Evolutionary conservation across 2,888 invertebrate species (phyloP), one percentile per base, ranked within the genome.

Genomic region (Leucoptera coffeella): DNA sequence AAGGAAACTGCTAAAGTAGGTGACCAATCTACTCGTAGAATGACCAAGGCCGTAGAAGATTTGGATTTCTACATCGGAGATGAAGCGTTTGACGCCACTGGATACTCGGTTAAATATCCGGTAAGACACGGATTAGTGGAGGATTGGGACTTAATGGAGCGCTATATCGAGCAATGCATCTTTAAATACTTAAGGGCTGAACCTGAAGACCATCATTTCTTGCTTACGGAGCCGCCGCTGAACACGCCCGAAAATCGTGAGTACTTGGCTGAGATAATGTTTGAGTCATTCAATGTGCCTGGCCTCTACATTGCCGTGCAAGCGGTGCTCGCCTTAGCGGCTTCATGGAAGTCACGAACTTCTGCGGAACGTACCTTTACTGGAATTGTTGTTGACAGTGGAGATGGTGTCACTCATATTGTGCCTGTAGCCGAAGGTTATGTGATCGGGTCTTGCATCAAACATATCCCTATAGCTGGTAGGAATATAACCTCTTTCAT

Each of bases 381-480:
- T 12, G 99, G 99, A 32, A 90, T 94, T 44, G 99, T 99, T 26
- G 90, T 99, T 28, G 99, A 99, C 58, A 96, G 96, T 56, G 99
- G 99, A 13, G 99, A 99, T 69, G 99, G 99, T 47, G 99, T 99
- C 20, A 99, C 99, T 32, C 99, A 99, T 48, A 95, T 97, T 47
- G 99, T 99, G 55, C 99, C 99, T 37, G 97, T 99, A 45, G 97
- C 97, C 19, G 97, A 99, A 60, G 99, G 99, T 27, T 99, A 97
- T 59, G 97, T 99, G 3, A 99, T 99, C 50, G 97, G 99, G 28
- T 97, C 96, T 41, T 99, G 99, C 61, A 99, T 99, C 47, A 99
- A 99, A 67, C 99, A 99, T 74, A 99, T 99, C 69, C 99, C 99
- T n/a, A 97, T 99, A 42, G 99, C 99, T 39, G 99, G 99, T 11